Evolutionary conservation across 2,113 vertebrate species (phyloP), one percentile per base, ranked within the genome.

Genomic region (Stigmatopora argus): DNA sequence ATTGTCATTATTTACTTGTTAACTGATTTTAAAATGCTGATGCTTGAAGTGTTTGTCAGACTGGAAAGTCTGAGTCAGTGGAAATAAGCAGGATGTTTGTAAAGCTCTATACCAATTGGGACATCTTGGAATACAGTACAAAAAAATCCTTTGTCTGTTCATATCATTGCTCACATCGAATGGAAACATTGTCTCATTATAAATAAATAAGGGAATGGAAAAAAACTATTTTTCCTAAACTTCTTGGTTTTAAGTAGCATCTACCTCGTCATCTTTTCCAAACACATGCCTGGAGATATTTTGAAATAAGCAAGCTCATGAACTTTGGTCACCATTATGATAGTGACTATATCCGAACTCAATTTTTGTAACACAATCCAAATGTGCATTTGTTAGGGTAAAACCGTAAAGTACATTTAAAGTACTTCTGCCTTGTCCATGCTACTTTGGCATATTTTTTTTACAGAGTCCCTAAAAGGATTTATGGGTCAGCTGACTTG

Each of bases 401-500:
- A 53, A 53, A 53, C 19, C 7, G 7, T 41, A 41, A 19, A 53
- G 1, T 14, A 31, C 3, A 31, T 55, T 55, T 3, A 48, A 48
- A 48, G 46, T 48, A 41, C 38, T 48, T 13, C 49, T 35, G 45
- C 4, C 12, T 5, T 46, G 51, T 49, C 69, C 46, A 60, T 23
- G 41, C 61, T 46, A 34, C 35, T 23, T 45, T 26, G 70, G 26
- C 14, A 41, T 41, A 41, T 41, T 8, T 41, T 8, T 41, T 58
- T 38, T 31, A 3, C 26, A 18, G 1, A 31, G 53, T 31, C 26
- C 26, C 23, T 56, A 34, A 2, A 9, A 35, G 8, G 55, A 38
- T 23, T 48, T 26, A 4, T 19, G 4, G 12, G 38, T 76, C 73
- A 71, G 60, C 31, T 53, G 64, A 44, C 55, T 19, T 19, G 35